These are phyloP conservation scores for Ptilonorhynchus violaceus DNA, from an alignment of 2,113 vertebrate species.

Conservation along the genomic window DNA sequence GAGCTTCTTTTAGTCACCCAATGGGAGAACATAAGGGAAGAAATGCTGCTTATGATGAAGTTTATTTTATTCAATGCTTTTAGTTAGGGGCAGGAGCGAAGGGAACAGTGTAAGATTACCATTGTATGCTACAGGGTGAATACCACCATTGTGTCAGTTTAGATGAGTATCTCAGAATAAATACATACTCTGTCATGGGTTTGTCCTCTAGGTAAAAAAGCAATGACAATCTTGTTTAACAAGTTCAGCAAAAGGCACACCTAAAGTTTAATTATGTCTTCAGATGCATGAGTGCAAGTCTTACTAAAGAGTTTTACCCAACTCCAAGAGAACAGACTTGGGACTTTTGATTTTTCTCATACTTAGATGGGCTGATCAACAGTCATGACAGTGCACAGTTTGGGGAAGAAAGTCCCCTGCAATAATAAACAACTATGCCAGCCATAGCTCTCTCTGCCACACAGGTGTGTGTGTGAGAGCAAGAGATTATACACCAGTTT, in stretches of 20 bases:
- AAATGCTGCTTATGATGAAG: neutral
- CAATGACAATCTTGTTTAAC: slow-evolving; percentile 68
- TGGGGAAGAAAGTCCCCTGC: neutral
- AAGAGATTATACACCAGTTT: neutral
- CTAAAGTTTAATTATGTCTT: slow-evolving; percentile 54
- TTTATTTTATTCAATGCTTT: neutral
- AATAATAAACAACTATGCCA: neutral
- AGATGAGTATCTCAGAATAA: slow-evolving; percentile 69
- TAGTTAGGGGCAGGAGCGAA: neutral
- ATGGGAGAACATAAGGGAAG: neutral
- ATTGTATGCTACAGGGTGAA: slow-evolving; percentile 16
- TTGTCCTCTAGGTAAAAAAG: slow-evolving; percentile 61
- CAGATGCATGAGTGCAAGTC: neutral
- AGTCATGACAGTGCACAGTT: neutral
- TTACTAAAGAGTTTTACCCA: neutral
- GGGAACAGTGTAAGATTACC: neutral
- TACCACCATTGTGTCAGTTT: slow-evolving; percentile 48
- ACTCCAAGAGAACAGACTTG: neutral
- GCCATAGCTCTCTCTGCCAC: neutral
- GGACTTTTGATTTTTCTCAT: neutral
- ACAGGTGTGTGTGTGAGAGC: neutral
- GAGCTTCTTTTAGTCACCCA: neutral
- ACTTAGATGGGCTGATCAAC: neutral
- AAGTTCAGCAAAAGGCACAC: slow-evolving; percentile 67
- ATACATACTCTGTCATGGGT: slow-evolving; percentile 62